phyloP scores from a whole-genome alignment of 92 coral and sea anemone species.

The Plumapathes pennacea region DNA sequence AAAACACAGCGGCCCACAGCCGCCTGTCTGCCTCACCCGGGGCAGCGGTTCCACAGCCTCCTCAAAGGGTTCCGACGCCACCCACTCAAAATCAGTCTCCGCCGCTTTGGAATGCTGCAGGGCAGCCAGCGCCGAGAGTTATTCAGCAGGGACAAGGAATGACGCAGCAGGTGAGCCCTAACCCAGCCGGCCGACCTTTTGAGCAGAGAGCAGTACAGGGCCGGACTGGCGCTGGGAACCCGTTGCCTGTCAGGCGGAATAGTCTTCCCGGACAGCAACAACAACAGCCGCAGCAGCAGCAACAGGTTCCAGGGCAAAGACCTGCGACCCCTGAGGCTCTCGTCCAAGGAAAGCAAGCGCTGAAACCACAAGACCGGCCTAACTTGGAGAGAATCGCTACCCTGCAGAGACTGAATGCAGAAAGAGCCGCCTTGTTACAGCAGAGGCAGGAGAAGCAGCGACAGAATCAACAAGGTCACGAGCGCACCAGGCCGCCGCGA shows the following conservation, averaged over 20 bases:
- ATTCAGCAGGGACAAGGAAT: slow-evolving; percentile 10
- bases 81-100: slow-evolving; percentile 53
- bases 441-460: slow-evolving; percentile 5
- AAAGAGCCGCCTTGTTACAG: slow-evolving; percentile 7
- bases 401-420: not conserved
- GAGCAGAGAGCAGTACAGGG: slow-evolving; percentile 22
- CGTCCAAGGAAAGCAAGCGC: slow-evolving; percentile 13
- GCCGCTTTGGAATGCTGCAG: slow-evolving; percentile 63
- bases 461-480: no score
- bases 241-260: slow-evolving; percentile 8
- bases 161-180: slow-evolving; percentile 8
- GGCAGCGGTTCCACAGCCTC: slow-evolving; percentile 1
- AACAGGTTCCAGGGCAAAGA: slow-evolving; percentile 10
- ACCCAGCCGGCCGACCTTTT: slow-evolving; percentile 30
- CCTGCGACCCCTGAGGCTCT: no score
- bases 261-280: not conserved
- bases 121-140: slow-evolving; percentile 30
- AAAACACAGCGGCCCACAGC: slow-evolving; percentile 11
- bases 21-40: slow-evolving; percentile 34
- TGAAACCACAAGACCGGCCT: not conserved
- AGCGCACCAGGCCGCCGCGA: no score
- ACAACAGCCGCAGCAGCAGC: slow-evolving; percentile 20
- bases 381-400: not conserved
- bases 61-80: slow-evolving; percentile 29
- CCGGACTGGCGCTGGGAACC: not conserved